Percentiles rank a stretch among this genome's conserved stretches.
Conservation (phyloP, 2,888 invertebrate species). For the Dioctria rufipes region DNA sequence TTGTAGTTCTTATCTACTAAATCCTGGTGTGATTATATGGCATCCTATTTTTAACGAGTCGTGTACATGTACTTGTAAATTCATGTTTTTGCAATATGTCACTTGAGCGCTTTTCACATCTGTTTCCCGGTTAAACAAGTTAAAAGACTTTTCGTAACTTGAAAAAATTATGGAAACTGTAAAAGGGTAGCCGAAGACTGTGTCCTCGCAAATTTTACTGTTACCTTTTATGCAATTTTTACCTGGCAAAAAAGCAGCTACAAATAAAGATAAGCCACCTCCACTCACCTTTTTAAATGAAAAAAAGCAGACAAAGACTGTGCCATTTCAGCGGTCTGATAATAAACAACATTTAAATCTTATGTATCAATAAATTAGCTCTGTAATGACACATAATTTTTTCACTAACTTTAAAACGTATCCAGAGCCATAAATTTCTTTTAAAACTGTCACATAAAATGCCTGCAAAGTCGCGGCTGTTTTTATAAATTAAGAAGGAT, state of each 20-base stretch:
- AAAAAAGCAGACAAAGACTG: background rate
- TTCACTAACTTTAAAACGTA: constrained; percentile 15
- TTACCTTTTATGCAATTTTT: constrained; percentile 3
- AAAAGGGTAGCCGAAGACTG: constrained; percentile 1
- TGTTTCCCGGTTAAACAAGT: no score
- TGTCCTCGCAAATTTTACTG: constrained; percentile 6
- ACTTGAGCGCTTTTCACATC: no score
- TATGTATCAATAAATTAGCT: constrained; percentile 9
- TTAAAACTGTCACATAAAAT: constrained; percentile 4
- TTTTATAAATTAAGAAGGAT: constrained; percentile 18
- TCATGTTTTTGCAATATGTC: no score
- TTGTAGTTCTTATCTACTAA: no score
- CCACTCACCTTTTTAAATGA: background rate
- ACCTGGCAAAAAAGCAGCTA: constrained; percentile 1
- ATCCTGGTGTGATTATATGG: no score
- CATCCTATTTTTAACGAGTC: no score
- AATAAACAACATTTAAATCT: constrained; percentile 13
- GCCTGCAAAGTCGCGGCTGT: background rate
- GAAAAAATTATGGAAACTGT: constrained; percentile 2
- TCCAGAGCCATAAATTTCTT: constrained; percentile 6
- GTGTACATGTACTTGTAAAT: no score
- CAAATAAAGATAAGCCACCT: background rate
- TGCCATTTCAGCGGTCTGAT: constrained; percentile 1
- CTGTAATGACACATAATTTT: constrained; percentile 3
- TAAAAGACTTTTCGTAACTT: constrained; percentile 11